phyloP scores from a whole-genome alignment of 2,113 vertebrate species.

The Pteruthius melanotis region DNA sequence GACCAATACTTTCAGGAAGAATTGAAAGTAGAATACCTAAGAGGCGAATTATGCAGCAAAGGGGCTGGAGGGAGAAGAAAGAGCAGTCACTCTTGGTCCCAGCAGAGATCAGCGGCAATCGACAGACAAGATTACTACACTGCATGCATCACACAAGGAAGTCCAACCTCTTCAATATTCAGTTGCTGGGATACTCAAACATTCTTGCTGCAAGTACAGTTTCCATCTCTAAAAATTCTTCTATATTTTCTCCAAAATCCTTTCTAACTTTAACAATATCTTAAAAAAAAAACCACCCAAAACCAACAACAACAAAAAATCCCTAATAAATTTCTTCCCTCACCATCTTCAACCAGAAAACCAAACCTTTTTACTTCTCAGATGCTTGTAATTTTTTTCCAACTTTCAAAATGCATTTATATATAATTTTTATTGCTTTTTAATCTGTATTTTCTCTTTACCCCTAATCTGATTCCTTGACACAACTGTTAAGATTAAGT shows the following conservation, averaged over 20 bases:
- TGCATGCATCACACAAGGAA: fast-evolving
- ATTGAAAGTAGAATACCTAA: neutral
- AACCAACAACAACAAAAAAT: neutral
- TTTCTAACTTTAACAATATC: neutral
- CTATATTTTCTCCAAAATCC: neutral
- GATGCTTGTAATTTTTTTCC: neutral
- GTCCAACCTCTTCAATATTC: fast-evolving
- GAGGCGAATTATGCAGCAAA: neutral
- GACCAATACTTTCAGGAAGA: neutral
- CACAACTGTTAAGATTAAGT: neutral
- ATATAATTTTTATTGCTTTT: neutral
- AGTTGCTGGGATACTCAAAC: neutral
- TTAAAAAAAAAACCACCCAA: neutral
- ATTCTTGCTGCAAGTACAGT: neutral
- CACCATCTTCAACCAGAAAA: neutral
- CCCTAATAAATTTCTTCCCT: neutral
- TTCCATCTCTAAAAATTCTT: neutral
- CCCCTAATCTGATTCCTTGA: neutral
- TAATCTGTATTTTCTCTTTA: neutral
- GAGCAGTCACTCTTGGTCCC: neutral
- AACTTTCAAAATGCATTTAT: neutral
- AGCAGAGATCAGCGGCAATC: neutral
- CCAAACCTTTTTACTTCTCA: neutral
- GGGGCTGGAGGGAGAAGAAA: neutral
- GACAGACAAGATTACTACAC: neutral